Conservation (phyloP, 2,888 invertebrate species). For the Eupithecia dodoneata region DNA sequence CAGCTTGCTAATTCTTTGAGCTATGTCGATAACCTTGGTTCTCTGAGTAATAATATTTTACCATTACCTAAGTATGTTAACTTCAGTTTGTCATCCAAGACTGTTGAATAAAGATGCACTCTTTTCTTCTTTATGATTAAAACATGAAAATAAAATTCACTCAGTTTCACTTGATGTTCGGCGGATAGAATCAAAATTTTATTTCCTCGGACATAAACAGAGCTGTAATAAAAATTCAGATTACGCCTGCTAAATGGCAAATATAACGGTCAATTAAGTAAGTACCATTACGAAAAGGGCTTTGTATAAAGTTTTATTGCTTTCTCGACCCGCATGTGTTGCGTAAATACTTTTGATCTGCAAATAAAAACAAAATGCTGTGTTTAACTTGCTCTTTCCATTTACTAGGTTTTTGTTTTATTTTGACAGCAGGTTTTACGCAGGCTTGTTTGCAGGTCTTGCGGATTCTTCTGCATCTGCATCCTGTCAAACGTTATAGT, state of each 20-base stretch:
- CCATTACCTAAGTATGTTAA: not conserved
- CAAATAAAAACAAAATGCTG: conserved; percentile 29
- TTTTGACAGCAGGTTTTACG: conserved; percentile 5
- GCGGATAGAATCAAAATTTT: conserved; percentile 17
- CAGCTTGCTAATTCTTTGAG: too few species aligned
- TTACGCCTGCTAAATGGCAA: conserved; percentile 37
- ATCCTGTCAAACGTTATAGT: not conserved
- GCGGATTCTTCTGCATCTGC: not conserved
- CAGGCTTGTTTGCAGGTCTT: not conserved
- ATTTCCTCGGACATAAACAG: conserved; percentile 17
- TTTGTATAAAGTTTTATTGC: conserved; percentile 38
- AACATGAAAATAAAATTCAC: conserved; percentile 4
- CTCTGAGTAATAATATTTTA: too few species aligned
- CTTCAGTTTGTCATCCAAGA: not conserved
- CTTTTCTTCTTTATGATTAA: not conserved
- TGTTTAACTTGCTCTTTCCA: conserved; percentile 25
- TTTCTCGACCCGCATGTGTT: conserved; percentile 41
- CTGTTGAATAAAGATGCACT: not conserved
- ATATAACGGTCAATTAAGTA: conserved; percentile 38
- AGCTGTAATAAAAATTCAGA: conserved; percentile 24
- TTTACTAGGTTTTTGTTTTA: conserved; percentile 11
- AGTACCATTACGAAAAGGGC: conserved; percentile 37
- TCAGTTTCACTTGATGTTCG: conserved; percentile 6
- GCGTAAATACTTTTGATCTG: conserved; percentile 37
- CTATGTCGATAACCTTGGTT: too few species aligned